Conservation (phyloP, 1,140 invertebrate species). For the Drosophila elegans region DNA sequence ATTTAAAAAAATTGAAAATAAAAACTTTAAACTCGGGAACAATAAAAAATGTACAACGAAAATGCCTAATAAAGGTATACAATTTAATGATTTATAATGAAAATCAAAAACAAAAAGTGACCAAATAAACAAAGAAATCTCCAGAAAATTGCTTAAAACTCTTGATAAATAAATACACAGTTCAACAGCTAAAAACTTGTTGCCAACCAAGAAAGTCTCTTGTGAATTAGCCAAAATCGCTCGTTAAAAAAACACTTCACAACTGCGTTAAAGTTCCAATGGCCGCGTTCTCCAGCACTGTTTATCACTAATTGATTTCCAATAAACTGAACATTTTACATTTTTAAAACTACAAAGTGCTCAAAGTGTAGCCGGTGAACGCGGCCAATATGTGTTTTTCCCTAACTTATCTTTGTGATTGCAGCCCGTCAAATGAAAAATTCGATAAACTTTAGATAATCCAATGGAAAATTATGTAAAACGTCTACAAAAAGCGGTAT, state of each 20-base stretch:
- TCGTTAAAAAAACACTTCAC: neutral
- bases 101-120: neutral
- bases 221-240: neutral
- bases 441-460: conserved; percentile 4
- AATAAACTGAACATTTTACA: neutral
- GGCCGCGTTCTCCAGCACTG: neutral
- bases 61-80: no score
- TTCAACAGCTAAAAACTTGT: neutral
- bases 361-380: neutral
- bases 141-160: no score
- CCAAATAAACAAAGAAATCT: neutral
- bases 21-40: neutral
- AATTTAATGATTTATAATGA: neutral
- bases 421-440: conserved; percentile 17
- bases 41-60: no score
- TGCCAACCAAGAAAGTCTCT: neutral
- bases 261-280: neutral
- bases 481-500: neutral
- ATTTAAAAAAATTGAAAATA: neutral
- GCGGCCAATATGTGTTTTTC: neutral
- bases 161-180: neutral
- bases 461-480: conserved; percentile 4
- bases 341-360: neutral
- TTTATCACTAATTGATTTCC: neutral
- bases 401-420: conserved; percentile 9